Conservation (phyloP, 1,140 invertebrate genomes). For the Marisa cornuarietis region DNA sequence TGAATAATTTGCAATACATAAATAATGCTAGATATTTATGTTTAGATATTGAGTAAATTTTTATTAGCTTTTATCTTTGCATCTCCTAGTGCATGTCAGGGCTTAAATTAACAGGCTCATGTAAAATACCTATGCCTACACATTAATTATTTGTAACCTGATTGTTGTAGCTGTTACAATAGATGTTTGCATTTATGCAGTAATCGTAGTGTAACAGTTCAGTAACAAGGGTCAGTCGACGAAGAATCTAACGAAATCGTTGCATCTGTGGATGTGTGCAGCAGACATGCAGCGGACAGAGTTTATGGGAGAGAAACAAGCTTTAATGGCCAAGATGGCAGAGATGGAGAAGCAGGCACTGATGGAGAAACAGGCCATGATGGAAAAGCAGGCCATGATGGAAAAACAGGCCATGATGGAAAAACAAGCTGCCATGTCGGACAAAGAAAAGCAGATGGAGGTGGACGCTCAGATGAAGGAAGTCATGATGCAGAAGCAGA, state of each 20-base stretch:
- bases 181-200: too few relatives aligned
- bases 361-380: constrained; percentile 32
- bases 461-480: constrained; percentile 35
- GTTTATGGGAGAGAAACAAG: constrained; percentile 16
- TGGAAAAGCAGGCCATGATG: constrained; percentile 35
- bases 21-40: too few relatives aligned
- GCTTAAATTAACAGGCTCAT: too few relatives aligned
- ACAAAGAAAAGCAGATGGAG: constrained; percentile 30
- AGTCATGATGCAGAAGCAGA: constrained; percentile 33
- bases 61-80: too few relatives aligned
- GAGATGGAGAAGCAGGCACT: constrained; percentile 12
- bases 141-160: not conserved
- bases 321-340: constrained; percentile 17
- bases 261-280: not conserved
- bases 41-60: too few relatives aligned
- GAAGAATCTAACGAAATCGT: not conserved
- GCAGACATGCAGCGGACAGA: constrained; percentile 22
- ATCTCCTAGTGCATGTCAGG: too few relatives aligned
- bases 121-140: not conserved
- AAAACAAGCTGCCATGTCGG: constrained; percentile 22
- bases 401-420: constrained; percentile 34
- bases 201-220: too few relatives aligned
- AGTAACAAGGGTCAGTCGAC: too few relatives aligned
- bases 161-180: too few relatives aligned
- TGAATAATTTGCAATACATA: too few relatives aligned